These are phyloP conservation scores for Temnothorax nylanderi DNA, from an alignment of 1,140 invertebrate species.

Conservation along the genomic window DNA sequence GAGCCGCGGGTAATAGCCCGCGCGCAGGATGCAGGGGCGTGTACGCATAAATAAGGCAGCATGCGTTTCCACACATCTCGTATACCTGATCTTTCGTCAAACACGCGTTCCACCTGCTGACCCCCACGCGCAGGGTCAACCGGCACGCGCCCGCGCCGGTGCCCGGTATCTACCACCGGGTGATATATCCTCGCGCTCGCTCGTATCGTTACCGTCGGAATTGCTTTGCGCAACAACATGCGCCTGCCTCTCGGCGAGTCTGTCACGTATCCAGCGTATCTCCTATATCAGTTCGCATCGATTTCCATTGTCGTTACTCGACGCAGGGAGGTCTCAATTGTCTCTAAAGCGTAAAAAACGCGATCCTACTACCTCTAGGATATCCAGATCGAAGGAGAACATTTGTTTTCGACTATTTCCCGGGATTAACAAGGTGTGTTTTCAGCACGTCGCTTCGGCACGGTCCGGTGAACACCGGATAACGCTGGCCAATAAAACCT, in stretches of 20 bases:
- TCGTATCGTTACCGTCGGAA: constrained; percentile 6
- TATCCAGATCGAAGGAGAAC: background rate
- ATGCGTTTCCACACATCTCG: constrained; percentile 24
- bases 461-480: background rate
- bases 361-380: background rate
- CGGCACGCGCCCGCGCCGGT: constrained; percentile 43
- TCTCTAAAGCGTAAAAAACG: background rate
- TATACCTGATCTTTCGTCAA: constrained; percentile 52
- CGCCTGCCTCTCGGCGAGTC: too few relatives aligned
- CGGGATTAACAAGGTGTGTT: constrained; percentile 22
- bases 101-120: constrained; percentile 62
- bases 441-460: background rate
- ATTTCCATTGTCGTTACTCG: background rate
- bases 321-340: background rate
- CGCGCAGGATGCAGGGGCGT: constrained; percentile 28
- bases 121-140: constrained; percentile 47
- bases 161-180: constrained; percentile 52
- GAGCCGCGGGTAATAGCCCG: constrained; percentile 1
- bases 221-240: constrained; percentile 1
- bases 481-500: constrained; percentile 7
- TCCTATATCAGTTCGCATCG: background rate
- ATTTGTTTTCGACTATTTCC: constrained; percentile 4
- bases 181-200: constrained; percentile 21
- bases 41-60: constrained; percentile 39
- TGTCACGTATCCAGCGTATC: background rate